A percentile compares a stretch with the other conserved stretches of the same genome.
phyloP scores from a whole-genome alignment of 92 coral and sea anemone genomes.

The Palythoa heliodiscus region DNA sequence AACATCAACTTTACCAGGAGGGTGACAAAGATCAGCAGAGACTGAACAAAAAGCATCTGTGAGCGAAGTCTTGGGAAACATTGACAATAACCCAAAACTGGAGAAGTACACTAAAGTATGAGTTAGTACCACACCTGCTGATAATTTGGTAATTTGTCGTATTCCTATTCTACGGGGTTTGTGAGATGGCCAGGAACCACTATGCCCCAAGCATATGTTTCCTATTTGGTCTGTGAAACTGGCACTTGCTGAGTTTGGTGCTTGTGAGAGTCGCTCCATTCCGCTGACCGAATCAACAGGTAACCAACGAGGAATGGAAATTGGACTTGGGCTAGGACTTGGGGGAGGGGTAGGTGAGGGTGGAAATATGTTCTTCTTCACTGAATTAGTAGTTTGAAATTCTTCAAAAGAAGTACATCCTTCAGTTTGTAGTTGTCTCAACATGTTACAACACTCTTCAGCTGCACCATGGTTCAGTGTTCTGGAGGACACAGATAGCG shows the following conservation, averaged over 20 bases:
- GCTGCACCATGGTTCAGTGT: background rate
- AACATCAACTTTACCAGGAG: no score
- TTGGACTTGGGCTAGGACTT: slow-evolving; percentile 32
- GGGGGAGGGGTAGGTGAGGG: slow-evolving; percentile 49
- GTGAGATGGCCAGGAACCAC: slow-evolving; percentile 38
- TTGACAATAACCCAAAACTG: no score
- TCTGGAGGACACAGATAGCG: slow-evolving; percentile 45
- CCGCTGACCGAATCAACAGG: slow-evolving; percentile 47
- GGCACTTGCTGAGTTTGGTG: slow-evolving; percentile 29
- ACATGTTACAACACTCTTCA: background rate
- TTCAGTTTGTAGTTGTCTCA: slow-evolving; percentile 1
- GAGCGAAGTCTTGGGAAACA: no score
- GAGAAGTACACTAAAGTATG: no score
- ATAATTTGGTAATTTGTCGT: slow-evolving; percentile 65
- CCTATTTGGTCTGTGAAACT: slow-evolving; percentile 38
- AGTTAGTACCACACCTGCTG: slow-evolving; percentile 56
- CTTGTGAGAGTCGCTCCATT: slow-evolving; percentile 19
- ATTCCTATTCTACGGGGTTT: slow-evolving; percentile 79
- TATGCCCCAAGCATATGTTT: slow-evolving; percentile 6
- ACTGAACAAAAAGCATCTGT: no score
- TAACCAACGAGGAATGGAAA: slow-evolving; percentile 28
- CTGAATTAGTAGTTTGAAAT: background rate
- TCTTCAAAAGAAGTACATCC: slow-evolving; percentile 16
- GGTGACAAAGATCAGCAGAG: no score
- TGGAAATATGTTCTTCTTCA: background rate